Conservation (phyloP, 2,113 vertebrate species). For the Cebidichthys violaceus region DNA sequence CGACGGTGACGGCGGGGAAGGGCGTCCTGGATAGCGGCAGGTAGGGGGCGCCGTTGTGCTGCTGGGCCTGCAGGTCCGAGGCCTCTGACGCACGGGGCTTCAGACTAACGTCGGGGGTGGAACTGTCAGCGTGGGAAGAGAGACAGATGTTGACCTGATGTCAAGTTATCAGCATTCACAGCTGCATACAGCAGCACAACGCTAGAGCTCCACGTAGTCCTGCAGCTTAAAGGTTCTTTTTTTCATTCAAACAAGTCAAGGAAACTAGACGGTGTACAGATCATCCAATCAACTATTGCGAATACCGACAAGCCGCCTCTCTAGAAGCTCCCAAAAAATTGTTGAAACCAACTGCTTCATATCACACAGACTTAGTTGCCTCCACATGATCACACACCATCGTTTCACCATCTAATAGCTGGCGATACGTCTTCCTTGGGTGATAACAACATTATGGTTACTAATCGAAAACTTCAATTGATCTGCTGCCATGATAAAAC, state of each 20-base stretch:
- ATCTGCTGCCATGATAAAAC: too few species aligned
- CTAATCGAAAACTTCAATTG: too few species aligned
- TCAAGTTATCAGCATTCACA: not conserved
- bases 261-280: not conserved
- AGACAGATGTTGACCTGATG: not conserved
- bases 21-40: slow-evolving; percentile 89
- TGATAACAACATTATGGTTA: too few species aligned
- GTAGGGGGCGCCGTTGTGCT: slow-evolving; percentile 88
- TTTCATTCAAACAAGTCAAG: too few species aligned
- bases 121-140: slow-evolving; percentile 79
- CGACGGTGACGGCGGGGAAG: slow-evolving; percentile 89
- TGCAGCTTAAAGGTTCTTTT: too few species aligned
- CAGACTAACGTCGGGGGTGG: slow-evolving; percentile 94
- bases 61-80: slow-evolving; percentile 90
- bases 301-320: not conserved
- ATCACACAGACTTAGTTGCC: not conserved
- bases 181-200: not conserved
- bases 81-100: slow-evolving; percentile 91
- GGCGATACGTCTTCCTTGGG: too few species aligned
- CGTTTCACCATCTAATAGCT: not conserved
- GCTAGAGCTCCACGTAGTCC: not conserved
- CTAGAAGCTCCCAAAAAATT: not conserved
- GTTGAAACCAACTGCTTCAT: not conserved
- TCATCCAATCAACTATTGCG: not conserved
- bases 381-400: not conserved